phyloP scores from a whole-genome alignment of 2,888 invertebrate genomes.

The Eulithis prunata region DNA sequence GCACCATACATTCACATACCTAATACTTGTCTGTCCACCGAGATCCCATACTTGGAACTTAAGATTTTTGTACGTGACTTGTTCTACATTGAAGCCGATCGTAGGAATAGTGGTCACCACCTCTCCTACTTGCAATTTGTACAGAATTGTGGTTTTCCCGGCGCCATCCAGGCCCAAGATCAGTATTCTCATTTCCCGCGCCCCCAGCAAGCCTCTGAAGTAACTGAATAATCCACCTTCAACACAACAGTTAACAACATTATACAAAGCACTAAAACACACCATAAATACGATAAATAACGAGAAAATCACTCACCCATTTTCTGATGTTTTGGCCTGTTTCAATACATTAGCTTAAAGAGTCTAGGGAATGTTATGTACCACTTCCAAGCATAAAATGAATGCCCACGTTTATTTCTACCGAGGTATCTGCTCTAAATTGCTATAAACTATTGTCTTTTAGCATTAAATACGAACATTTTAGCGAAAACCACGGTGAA shows the following conservation, averaged over 20 bases:
- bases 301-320: slow-evolving; percentile 70
- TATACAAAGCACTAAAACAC: slow-evolving; percentile 33
- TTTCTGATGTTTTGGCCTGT: slow-evolving; percentile 68
- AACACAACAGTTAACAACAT: slow-evolving; percentile 52
- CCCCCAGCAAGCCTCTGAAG: slow-evolving; percentile 97
- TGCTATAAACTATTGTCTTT: slow-evolving; percentile 44
- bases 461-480: slow-evolving; percentile 61
- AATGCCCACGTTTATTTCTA: slow-evolving; percentile 41
- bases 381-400: slow-evolving; percentile 51
- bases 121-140: slow-evolving; percentile 98
- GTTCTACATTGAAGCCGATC: slow-evolving; percentile 99
- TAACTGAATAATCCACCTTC: slow-evolving; percentile 98
- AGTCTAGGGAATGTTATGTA: slow-evolving; percentile 61
- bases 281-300: slow-evolving; percentile 47
- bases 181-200: slow-evolving; percentile 98
- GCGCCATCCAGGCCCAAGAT: slow-evolving; percentile 99
- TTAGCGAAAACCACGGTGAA: slow-evolving; percentile 53
- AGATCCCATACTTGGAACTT: slow-evolving; percentile 99
- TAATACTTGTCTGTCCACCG: slow-evolving; percentile 99
- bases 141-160: slow-evolving; percentile 99
- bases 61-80: slow-evolving; percentile 99
- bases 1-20: slow-evolving; percentile 83
- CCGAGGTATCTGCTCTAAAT: slow-evolving; percentile 46
- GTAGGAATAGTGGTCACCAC: slow-evolving; percentile 99
- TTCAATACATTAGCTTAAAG: slow-evolving; percentile 70